Base-by-base conservation (phyloP, 1,140 invertebrate species). In the Telenomus remus region DNA sequence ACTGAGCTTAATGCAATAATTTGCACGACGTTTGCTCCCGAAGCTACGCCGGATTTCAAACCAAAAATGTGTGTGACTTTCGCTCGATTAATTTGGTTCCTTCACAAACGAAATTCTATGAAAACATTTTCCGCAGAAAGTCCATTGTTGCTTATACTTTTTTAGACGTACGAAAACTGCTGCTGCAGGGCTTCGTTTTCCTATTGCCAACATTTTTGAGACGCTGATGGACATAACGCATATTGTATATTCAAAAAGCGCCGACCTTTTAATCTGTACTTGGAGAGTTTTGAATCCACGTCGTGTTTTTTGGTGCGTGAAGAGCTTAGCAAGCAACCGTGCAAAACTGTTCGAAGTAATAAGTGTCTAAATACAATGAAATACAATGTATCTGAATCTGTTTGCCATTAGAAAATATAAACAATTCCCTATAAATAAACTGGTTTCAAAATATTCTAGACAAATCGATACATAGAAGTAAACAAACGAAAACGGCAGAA, bases 291-390 rank as follows among this genome's bases (percentile, higher is more conserved):
- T 11, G 69, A 76, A 69, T 76, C 53, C 39, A 50, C 59, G 71
- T 79, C 70, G 39, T 70, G 60, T 78, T 81, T 81, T 83, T 81
- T 64, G 77, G 74, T 70, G 57, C 78, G 49, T 76, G 59, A 69
- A 76, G 54, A 76, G 72, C 65, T 76, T 76, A 54, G 54, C 64
- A 65, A 76, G 65, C 65, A 65, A 75, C 56, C 27, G 54, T 63
- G 68, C 33, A 68, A 75, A 68, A 74, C 63, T 66, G 51, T 68
- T 56, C 50, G 56, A 74, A 74, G 63, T 51, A 74, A 56, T 68
- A 56, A 55, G 13, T 60, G 61, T 66, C 71, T 61, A 34, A 13
- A 51, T n/a, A n/a, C n/a, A n/a, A n/a, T n/a, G n/a, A 46, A 66
- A 66, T 73, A 55, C 39, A 73, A n/a, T 60, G 60, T 50, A 44